These are phyloP conservation scores for Eulemur rufifrons DNA, from an alignment of 2,113 vertebrate genomes.

Conservation along the genomic window DNA sequence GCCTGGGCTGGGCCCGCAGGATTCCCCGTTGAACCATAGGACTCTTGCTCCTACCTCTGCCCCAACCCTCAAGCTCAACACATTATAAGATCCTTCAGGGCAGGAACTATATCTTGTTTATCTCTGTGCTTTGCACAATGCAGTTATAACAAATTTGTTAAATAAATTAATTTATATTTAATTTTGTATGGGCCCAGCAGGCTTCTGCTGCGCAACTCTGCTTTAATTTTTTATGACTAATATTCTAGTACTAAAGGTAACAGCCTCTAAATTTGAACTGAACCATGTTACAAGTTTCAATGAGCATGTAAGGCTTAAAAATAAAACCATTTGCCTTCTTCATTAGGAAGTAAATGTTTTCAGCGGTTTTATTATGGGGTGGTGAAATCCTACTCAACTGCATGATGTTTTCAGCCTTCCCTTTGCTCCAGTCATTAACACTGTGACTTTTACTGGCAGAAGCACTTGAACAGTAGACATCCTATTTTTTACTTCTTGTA, in stretches of 20 bases:
- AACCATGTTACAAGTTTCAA: conserved; percentile 8
- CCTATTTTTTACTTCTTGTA: not conserved
- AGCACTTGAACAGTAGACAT: not conserved
- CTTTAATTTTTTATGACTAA: not conserved
- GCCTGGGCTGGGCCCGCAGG: not conserved
- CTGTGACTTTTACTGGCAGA: not conserved
- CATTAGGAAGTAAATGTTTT: not conserved
- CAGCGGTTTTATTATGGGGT: not conserved
- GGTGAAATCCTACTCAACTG: not conserved
- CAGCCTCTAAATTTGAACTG: not conserved
- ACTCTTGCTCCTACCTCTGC: not conserved
- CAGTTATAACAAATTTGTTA: not conserved
- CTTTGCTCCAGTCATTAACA: not conserved
- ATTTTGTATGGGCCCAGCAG: no score
- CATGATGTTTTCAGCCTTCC: not conserved
- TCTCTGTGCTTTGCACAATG: not conserved
- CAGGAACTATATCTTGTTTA: not conserved
- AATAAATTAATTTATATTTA: not conserved
- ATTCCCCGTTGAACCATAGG: not conserved
- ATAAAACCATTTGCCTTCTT: not conserved
- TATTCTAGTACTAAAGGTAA: not conserved
- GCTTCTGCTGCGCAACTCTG: no score
- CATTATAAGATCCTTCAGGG: not conserved
- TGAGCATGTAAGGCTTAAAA: not conserved
- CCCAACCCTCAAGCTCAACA: not conserved